phyloP scores from a whole-genome alignment of 2,888 invertebrate species.

The Hemistola chrysoprasaria region DNA sequence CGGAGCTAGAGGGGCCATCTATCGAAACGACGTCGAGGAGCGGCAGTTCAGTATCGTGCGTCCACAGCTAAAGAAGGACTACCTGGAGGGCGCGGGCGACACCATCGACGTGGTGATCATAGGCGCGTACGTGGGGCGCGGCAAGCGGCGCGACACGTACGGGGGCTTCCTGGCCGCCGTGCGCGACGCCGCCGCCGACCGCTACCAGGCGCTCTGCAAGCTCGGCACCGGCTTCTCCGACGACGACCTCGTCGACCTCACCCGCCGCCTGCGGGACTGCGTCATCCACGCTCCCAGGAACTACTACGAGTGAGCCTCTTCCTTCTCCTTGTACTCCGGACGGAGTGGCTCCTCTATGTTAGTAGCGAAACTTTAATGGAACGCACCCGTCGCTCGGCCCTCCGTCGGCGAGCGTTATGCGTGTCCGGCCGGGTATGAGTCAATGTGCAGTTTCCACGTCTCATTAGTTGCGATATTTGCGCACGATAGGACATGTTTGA shows the following conservation, averaged over 20 bases:
- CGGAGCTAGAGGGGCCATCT: too few relatives aligned
- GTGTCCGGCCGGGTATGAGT: too few relatives aligned
- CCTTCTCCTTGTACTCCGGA: too few relatives aligned
- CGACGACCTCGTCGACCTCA: constrained; percentile 90
- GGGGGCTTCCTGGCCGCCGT: constrained; percentile 98
- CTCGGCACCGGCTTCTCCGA: constrained; percentile 98
- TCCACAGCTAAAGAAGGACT: constrained; percentile 95
- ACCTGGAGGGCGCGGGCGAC: constrained; percentile 97
- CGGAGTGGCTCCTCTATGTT: too few relatives aligned
- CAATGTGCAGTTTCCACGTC: too few relatives aligned
- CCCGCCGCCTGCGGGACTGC: constrained; percentile 88
- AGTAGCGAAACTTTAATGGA: too few relatives aligned
- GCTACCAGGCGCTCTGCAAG: constrained; percentile 89
- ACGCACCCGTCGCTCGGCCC: too few relatives aligned
- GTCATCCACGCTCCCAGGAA: constrained; percentile 88
- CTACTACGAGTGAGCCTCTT: constrained; percentile 88
- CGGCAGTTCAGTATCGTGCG: too few relatives aligned
- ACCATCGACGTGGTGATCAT: constrained; percentile 97
- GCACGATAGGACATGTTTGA: too few relatives aligned
- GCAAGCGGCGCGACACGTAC: constrained; percentile 95
- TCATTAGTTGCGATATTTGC: too few relatives aligned
- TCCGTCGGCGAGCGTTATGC: too few relatives aligned
- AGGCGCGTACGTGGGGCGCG: constrained; percentile 96
- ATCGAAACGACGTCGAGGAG: too few relatives aligned
- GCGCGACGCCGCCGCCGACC: constrained; percentile 93